Conservation (phyloP, 2,797 vertebrate species). For the Xiphophorus birchmanni region DNA sequence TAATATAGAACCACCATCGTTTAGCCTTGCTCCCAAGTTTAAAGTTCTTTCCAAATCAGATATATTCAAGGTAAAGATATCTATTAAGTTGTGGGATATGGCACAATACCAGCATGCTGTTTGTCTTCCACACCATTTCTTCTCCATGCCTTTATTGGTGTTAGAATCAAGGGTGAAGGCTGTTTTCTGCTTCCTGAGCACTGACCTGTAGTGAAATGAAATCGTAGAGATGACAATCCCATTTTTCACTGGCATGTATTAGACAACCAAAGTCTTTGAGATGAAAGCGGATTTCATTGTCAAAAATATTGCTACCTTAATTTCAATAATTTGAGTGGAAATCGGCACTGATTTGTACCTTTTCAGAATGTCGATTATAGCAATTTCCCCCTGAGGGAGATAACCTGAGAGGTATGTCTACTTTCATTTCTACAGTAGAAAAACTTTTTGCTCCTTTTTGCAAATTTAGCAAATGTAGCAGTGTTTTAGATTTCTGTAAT, state of each 20-base stretch:
- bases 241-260: conserved; percentile 12
- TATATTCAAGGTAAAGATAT: conserved; percentile 13
- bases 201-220: conserved; percentile 25
- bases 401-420: neutral
- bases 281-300: conserved; percentile 5
- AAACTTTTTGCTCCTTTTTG: neutral
- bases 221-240: conserved; percentile 13
- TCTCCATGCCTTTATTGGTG: conserved; percentile 12
- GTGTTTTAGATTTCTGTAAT: neutral
- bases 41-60: conserved; percentile 12
- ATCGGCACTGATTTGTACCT: conserved; percentile 12
- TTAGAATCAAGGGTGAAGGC: conserved; percentile 22
- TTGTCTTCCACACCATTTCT: neutral
- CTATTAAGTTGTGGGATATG: conserved; percentile 1
- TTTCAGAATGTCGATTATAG: neutral
- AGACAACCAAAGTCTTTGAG: conserved; percentile 1
- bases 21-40: neutral
- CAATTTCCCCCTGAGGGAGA: neutral
- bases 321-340: conserved; percentile 15
- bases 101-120: conserved; percentile 2
- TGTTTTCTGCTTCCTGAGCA: conserved; percentile 32
- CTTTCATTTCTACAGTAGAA: neutral
- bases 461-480: neutral
- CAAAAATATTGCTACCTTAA: conserved; percentile 3
- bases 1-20: neutral